Conservation (phyloP, 2,888 invertebrate genomes). For the Lagria hirta region DNA sequence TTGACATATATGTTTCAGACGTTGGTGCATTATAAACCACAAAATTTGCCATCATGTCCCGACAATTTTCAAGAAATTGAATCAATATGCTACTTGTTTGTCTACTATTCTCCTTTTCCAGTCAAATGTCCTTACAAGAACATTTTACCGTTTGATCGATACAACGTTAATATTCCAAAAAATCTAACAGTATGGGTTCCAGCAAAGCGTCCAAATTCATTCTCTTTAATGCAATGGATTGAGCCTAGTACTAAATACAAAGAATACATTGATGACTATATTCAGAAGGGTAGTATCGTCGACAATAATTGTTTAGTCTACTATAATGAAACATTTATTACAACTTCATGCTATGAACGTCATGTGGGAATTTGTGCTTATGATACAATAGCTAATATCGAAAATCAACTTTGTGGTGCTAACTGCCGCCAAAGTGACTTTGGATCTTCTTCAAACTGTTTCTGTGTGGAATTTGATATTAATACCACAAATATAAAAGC, state of each 20-base stretch:
- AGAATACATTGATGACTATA: too few relatives aligned
- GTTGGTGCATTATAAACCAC: too few relatives aligned
- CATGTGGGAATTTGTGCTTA: too few relatives aligned
- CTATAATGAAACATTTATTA: slow-evolving; percentile 4
- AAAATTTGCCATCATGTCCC: slow-evolving; percentile 8
- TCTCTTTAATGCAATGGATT: slow-evolving; percentile 3
- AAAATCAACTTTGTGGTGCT: too few relatives aligned
- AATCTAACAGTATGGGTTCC: slow-evolving; percentile 8
- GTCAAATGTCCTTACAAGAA: slow-evolving; percentile 5
- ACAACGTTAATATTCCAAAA: slow-evolving; percentile 1
- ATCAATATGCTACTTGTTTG: neutral
- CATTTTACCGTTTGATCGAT: neutral
- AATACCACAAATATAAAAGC: too few relatives aligned
- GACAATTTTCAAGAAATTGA: neutral
- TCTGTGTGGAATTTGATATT: too few relatives aligned
- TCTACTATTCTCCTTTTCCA: neutral
- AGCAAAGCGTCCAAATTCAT: slow-evolving; percentile 1
- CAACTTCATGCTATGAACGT: too few relatives aligned
- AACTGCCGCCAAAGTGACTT: too few relatives aligned
- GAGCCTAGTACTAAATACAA: slow-evolving; percentile 4
- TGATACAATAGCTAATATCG: too few relatives aligned
- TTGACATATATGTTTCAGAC: too few relatives aligned
- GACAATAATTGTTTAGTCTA: slow-evolving; percentile 3
- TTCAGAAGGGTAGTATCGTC: neutral
- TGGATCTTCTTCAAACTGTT: too few relatives aligned